These are phyloP conservation scores for Gorsachius magnificus DNA, from an alignment of 2,797 vertebrate genomes.

Conservation along the genomic window DNA sequence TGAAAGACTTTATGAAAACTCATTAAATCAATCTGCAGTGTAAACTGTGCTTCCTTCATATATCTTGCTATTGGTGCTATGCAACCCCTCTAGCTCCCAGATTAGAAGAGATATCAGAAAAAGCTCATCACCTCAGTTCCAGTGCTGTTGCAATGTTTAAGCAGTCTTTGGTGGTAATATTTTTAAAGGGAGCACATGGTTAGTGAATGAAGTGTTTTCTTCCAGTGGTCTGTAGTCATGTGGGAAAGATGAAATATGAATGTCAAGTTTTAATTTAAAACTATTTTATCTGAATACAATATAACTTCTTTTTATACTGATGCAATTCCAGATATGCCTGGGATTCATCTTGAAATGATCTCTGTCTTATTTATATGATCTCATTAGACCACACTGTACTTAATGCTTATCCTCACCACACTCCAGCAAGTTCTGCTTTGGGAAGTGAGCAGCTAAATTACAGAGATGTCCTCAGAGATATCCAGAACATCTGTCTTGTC, in stretches of 20 bases:
- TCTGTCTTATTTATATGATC: neutral
- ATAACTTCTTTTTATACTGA: neutral
- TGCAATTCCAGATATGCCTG: neutral
- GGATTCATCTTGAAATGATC: neutral
- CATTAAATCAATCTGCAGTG: neutral
- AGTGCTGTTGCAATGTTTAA: neutral
- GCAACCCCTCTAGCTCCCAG: neutral
- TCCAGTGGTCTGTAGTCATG: neutral
- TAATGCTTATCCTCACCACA: neutral
- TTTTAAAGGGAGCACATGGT: neutral
- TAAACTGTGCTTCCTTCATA: neutral
- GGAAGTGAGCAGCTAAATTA: neutral
- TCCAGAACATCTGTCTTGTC: neutral
- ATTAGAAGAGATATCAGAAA: neutral
- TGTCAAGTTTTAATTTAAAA: neutral
- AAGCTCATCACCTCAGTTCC: neutral
- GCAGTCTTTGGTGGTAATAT: neutral
- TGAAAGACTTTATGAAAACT: neutral
- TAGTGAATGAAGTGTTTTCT: neutral
- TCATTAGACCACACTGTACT: neutral
- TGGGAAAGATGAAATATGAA: neutral
- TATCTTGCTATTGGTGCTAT: neutral
- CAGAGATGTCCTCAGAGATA: neutral
- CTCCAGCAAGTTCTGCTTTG: neutral
- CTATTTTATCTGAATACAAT: neutral